Conservation (phyloP, 2,113 vertebrate species). For the Galbula dea region DNA sequence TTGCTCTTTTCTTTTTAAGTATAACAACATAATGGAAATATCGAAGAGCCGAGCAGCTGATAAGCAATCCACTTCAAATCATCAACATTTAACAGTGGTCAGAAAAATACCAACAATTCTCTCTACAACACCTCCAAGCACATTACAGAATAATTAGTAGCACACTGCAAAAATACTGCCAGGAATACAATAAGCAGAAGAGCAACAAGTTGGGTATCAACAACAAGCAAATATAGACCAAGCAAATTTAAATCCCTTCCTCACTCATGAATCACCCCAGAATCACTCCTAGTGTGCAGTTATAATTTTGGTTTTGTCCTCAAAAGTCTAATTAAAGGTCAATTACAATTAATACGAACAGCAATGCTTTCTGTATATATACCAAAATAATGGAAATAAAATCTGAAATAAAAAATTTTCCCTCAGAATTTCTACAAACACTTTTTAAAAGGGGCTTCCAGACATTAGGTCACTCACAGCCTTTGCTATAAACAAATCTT, state of each 20-base stretch:
- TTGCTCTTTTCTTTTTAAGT: neutral
- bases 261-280: neutral
- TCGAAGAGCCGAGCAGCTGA: neutral
- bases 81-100: accelerated
- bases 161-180: neutral
- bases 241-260: neutral
- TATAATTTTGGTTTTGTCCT: neutral
- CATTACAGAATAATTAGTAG: neutral
- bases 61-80: neutral
- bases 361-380: neutral
- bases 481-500: neutral
- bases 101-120: neutral
- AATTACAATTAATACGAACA: neutral
- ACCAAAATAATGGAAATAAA: neutral
- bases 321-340: neutral
- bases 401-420: neutral
- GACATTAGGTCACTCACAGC: neutral
- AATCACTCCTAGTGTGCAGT: neutral
- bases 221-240: neutral
- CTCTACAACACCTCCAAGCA: neutral
- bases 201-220: neutral
- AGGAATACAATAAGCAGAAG: neutral
- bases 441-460: neutral
- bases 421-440: neutral
- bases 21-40: neutral